Base-by-base conservation (phyloP, 2,888 invertebrate genomes). In the Drosophila trichaetosa region DNA sequence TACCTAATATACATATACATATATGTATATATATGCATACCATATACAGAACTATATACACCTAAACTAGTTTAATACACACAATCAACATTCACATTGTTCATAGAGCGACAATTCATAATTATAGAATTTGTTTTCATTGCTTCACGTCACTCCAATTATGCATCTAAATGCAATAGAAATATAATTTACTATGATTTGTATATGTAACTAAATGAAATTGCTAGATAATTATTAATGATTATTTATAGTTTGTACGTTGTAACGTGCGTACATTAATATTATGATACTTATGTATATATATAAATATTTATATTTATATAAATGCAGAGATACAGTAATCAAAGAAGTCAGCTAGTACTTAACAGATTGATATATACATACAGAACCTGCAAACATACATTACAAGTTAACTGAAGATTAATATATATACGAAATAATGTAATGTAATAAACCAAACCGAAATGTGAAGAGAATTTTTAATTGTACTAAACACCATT, bases 381-480 rank as follows among this genome's bases (percentile, higher is more conserved):
- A 36, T 54, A 73, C 33, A 42, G 69, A 73, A 58, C 52, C 66
- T 53, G 61, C 70, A 75, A 66, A 69, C 53, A 82, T 72, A 70
- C 64, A 77, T 65, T 74, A 85, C 56, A 65, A 65, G 52, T 63
- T 52, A 64, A 64, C 58, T 73, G 53, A 68, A 52, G 51, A 79
- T 65, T 76, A 70, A 77, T 63, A 77, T 80, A 67, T 76, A 80
- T 70, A 66, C 31, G 10, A 38, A 75, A 80, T 83, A 83, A 86
- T 86, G 73, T 79, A 38, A 38, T 88, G 83, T 83, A 86, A 86
- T 89, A 87, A 89, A 89, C 84, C 82, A 89, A 89, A 89, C 82
- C 73, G 79, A 87, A 87, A 89, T 87, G 85, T 89, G 89, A 89
- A 85, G 75, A 85, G 88, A 87, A 85, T 89, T 89, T 85, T 89